Base-by-base conservation (phyloP, 2,888 invertebrate species). In the Lasioglossum malachurum region DNA sequence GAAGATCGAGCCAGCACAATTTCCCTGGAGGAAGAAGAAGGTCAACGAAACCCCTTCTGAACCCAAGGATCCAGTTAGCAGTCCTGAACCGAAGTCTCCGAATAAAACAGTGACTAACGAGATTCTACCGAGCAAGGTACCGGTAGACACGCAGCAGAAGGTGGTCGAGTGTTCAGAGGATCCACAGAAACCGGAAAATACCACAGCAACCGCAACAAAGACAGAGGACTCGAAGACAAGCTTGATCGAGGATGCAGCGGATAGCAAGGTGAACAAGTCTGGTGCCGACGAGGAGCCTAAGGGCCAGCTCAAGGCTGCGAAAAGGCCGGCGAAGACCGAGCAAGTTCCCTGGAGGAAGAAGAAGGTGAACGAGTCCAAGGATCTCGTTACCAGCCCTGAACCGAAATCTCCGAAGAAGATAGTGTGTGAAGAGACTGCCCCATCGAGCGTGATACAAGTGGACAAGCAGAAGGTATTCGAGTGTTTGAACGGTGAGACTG, bases 341-440 rank as follows among this genome's bases (percentile, higher is more conserved):
- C 64, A n/a, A n/a, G 57, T 57, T 12, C 80, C 86, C 10, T 87
- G 86, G 86, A 75, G 75, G 14, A 86, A 46, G 2, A 86, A 82
- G 35, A 10, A 72, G 16, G 83, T 53, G 8, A n/a, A 53, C 53
- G 53, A 53, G 8, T 10, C 53, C 64, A 14, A 38, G 23, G 14
- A 38, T 16, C 69, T 60, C n/a, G 60, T 60, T 27, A 16, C 60
- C 60, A n/a, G 67, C 1, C 57, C 7, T 14, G 27, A 64, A n/a
- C 0, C n/a, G 0, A 79, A 79, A 27, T 7, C 38, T 27, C 27
- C 31, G n/a, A 87, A 78, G 38, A 87, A 87, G 19, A 84, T 67
- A 1, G 3, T 14, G 0, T 35, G 81, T 0, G 53, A 38, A 31
- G 75, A 83, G 2, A 79, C 82, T 27, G 69, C 38, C 10, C 27